Evolutionary conservation across 2,113 vertebrate genomes (phyloP), one percentile per base, ranked within the genome.

Genomic region (Anguilla japonica): DNA sequence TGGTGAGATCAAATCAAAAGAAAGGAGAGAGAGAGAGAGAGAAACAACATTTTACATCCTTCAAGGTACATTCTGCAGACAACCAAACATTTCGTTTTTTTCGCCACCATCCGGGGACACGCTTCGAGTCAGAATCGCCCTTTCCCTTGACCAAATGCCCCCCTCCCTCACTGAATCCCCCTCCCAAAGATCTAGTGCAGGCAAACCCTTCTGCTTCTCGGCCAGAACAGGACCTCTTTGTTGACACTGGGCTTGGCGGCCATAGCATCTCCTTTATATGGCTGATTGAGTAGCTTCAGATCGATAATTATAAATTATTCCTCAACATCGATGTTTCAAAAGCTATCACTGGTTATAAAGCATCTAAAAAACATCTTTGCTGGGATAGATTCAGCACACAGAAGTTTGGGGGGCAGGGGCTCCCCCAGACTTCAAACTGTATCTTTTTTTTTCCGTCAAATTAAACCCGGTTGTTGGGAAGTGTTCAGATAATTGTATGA

Each of bases 11-110:
- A 92, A 93, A 93, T 85, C 63, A 92, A 93, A 93, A 71, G 82
- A 78, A 90, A 89, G 84, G 90, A 93, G 91, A 92, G 84, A 91
- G 82, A 93, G 92, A 89, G 41, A 92, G 93, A 93, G 89, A 94
- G 87, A 91, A 89, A 90, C 90, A 90, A 94, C 92, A 96, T 96
- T 97, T 97, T 96, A 97, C 97, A 97, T 97, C 97, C 97, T 98
- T 98, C 97, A 98, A 96, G 95, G 97, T 96, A 95, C 95, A 95
- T 94, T 96, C 96, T 96, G 96, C 96, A 95, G 96, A 96, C 95
- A 96, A 94, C 93, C 92, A 92, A 93, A 91, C 92, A 95, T 93
- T 90, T 90, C 86, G 94, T 86, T 93, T 87, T 34, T 34, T 34
- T 34, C 60, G 95, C 92, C 97, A 98, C 97, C 95, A 96, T 97